Evolutionary conservation across 1,140 invertebrate genomes (phyloP), one percentile per base, ranked within the genome.

Genomic region (Tribolium castaneum): DNA sequence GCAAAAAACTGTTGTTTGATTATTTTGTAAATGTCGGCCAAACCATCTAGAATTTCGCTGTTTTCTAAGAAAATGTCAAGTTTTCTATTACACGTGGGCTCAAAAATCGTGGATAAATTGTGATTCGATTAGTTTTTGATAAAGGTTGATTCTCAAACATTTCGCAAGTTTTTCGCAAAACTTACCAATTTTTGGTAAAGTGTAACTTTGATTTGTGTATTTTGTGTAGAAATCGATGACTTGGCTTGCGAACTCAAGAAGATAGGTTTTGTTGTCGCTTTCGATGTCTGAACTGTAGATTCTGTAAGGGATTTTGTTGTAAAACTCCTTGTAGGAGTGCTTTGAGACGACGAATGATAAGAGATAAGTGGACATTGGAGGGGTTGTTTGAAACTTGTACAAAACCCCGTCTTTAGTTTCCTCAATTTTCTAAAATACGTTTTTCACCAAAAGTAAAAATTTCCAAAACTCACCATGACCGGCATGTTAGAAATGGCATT

Each of bases 401-500:
- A 77, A 35, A 10, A 74, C 16, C n/a, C 79, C 79, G 6, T 79
- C 10, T 6, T 51, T 45, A 6, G 72, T 76, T 12, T 51, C 2
- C 13, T 62, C 71, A 52, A 16, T 54, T 54, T 54, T 54, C 52
- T 54, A 16, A 12, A 54, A 30, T 2, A 30, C 7, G 22, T 59
- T 59, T 59, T 22, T 45, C 9, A 45, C n/a, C 2, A 34, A 12
- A 66, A 34, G 13, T 22, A 10, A 45, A 4, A 2, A 10, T 45
- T 45, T 45, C 3, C 2, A 45, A 9, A 30, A 79, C 80, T 80
- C 75, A 82, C 80, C 7, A 80, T 78, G 70, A 77, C 34, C 13
- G 71, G 71, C 95, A 96, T 97, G 83, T 98, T 98, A 70, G 94
- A 95, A 3, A 97, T 86, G 0, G 93, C 90, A 0, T 87, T 91